These are phyloP conservation scores for Gonocerus acuteangulatus DNA, from an alignment of 2,888 invertebrate species.

Conservation along the genomic window DNA sequence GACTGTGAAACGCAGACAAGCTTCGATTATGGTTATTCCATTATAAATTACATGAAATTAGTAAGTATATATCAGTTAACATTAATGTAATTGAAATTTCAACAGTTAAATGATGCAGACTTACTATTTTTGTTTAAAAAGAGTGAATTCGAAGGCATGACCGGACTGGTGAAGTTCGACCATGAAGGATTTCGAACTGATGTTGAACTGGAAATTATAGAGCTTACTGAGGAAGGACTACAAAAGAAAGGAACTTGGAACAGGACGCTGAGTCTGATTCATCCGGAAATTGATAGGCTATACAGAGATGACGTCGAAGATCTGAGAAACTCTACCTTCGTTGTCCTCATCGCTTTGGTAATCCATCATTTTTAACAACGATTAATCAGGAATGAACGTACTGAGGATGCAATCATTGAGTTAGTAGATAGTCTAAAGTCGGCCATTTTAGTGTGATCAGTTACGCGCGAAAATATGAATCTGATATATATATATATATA, in stretches of 20 bases:
- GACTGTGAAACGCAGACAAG: constrained; percentile 44
- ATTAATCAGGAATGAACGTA: too few species aligned
- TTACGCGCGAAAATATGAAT: too few species aligned
- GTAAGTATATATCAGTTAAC: constrained; percentile 47
- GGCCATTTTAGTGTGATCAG: too few species aligned
- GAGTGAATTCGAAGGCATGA: constrained; percentile 43
- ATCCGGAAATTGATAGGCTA: constrained; percentile 40
- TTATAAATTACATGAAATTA: constrained; percentile 74
- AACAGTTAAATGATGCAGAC: background rate
- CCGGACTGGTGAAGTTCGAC: constrained; percentile 45
- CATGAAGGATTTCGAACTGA: constrained; percentile 44
- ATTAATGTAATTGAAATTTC: background rate
- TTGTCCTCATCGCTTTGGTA: constrained; percentile 50
- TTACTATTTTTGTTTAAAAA: constrained; percentile 28
- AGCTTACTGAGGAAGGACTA: constrained; percentile 44
- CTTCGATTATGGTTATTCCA: constrained; percentile 62
- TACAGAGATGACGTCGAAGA: constrained; percentile 41
- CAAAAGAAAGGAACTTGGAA: constrained; percentile 44
- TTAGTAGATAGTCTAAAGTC: too few species aligned
- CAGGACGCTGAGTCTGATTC: constrained; percentile 36
- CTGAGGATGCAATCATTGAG: constrained; percentile 45
- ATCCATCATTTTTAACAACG: too few species aligned
- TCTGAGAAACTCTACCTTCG: constrained; percentile 47
- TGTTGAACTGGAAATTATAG: constrained; percentile 45
- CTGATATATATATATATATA: too few species aligned